Percentiles rank a stretch among this genome's conserved stretches.
Conservation (phyloP, 2,797 vertebrate genomes). For the Sciurus vulgaris region DNA sequence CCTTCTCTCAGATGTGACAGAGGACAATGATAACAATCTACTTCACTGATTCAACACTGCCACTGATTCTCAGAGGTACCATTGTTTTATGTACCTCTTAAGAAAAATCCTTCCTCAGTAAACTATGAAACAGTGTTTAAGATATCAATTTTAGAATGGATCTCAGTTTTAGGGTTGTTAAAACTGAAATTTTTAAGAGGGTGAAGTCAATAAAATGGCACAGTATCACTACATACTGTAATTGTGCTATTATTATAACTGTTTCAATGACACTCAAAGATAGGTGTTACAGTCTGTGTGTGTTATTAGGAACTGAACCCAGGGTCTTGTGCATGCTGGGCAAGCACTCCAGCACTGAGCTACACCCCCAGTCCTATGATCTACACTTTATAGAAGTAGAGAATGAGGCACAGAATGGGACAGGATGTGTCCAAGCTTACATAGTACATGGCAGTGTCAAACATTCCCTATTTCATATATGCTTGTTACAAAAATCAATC, state of each 20-base stretch:
- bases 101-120: neutral
- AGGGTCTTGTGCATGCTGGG: too few relatives aligned
- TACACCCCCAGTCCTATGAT: too few relatives aligned
- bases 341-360: too few relatives aligned
- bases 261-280: neutral
- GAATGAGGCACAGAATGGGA: neutral
- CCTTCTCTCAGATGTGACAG: neutral
- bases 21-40: neutral
- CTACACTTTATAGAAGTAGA: neutral
- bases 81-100: neutral
- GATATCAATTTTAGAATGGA: neutral
- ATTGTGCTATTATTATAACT: neutral
- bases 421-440: neutral
- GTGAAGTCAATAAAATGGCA: neutral
- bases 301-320: too few relatives aligned
- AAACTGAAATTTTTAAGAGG: neutral
- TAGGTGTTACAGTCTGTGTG: neutral
- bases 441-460: neutral
- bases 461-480: neutral
- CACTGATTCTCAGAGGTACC: neutral
- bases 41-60: neutral
- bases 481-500: neutral
- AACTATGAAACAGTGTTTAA: neutral
- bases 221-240: neutral
- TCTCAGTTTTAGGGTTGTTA: neutral